These are phyloP conservation scores for Garrulus glandarius DNA, from an alignment of 2,797 vertebrate genomes.

Conservation along the genomic window DNA sequence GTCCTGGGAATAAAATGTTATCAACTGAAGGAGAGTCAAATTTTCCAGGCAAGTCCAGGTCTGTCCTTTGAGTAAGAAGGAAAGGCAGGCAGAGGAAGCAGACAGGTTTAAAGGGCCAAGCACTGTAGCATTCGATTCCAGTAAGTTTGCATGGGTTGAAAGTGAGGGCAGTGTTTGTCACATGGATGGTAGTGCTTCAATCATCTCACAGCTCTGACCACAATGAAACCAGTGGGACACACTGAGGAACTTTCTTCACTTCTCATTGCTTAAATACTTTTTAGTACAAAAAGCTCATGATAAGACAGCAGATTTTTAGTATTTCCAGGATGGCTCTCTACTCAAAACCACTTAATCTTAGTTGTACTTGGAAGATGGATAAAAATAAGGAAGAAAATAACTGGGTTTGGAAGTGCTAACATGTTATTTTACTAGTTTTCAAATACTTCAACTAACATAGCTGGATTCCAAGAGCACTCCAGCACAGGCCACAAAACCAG, in stretches of 20 bases:
- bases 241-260: not conserved
- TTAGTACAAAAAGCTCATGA: not conserved
- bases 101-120: not conserved
- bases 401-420: conserved; percentile 4
- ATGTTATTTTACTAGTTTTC: conserved; percentile 53
- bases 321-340: not conserved
- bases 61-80: not conserved
- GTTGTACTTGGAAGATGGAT: conserved; percentile 3
- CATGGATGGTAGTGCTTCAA: not conserved
- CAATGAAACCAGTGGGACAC: not conserved
- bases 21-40: not conserved
- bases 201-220: not conserved
- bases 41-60: not conserved
- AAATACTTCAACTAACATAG: conserved; percentile 22
- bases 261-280: not conserved
- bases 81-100: not conserved
- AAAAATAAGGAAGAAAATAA: conserved; percentile 49
- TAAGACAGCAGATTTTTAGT: not conserved
- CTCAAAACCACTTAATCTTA: not conserved
- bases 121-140: not conserved
- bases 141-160: not conserved
- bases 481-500: conserved; percentile 24
- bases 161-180: not conserved
- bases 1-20: not conserved
- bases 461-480: not conserved